Conservation (phyloP, 2,888 invertebrate species). For the Argyresthia goedartella region DNA sequence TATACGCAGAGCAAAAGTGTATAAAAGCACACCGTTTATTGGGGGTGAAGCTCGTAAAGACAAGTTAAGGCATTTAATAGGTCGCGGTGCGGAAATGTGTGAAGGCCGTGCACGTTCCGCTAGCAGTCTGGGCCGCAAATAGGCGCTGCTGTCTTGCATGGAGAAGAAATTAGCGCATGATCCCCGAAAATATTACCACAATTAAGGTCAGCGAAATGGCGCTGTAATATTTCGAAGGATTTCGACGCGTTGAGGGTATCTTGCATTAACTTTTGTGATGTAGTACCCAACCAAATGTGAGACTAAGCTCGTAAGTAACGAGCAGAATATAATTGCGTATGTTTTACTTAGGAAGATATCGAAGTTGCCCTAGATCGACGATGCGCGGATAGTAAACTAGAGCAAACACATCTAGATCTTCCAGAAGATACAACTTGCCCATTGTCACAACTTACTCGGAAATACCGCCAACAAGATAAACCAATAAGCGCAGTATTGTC, state of each 20-base stretch:
- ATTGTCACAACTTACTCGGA: no score
- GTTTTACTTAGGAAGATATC: not conserved
- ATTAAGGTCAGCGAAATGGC: not conserved
- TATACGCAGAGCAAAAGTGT: no score
- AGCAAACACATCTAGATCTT: not conserved
- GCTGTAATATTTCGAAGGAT: not conserved
- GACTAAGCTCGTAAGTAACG: not conserved
- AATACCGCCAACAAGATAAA: not conserved
- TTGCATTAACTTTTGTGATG: not conserved
- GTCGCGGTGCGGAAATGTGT: not conserved
- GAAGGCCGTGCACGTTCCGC: not conserved
- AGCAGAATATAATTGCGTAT: no score
- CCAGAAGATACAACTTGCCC: not conserved
- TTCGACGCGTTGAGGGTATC: not conserved
- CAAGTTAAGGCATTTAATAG: no score
- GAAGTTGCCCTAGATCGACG: not conserved
- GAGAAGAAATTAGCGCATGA: not conserved
- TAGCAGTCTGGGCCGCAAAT: no score
- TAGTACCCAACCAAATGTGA: not conserved
- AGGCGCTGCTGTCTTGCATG: not conserved
- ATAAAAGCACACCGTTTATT: no score
- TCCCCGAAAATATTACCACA: conserved; percentile 1
- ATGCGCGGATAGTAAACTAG: not conserved
- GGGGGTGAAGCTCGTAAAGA: no score
- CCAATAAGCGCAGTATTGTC: not conserved